Evolutionary conservation across 2,113 vertebrate genomes (phyloP).

Genomic region (Globicephala melas): DNA sequence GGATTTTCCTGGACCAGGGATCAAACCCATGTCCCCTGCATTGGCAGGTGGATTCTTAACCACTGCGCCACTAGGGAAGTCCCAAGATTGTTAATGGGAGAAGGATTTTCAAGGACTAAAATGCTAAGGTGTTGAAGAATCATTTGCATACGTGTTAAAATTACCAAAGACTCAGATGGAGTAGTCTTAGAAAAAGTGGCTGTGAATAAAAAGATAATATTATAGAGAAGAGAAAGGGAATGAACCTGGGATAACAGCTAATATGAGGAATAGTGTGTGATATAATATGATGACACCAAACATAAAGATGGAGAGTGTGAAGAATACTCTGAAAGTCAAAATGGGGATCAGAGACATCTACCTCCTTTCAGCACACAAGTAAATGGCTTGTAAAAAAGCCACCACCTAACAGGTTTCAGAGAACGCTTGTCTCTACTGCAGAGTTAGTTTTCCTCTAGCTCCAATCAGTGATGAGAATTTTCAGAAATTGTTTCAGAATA

Average conservation of each 20-base stretch:
- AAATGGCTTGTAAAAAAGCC: neutral
- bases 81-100: too few relatives aligned
- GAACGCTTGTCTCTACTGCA: neutral
- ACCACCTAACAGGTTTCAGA: neutral
- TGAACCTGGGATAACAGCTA: neutral
- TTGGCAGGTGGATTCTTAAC: too few relatives aligned
- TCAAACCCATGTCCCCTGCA: too few relatives aligned
- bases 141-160: neutral
- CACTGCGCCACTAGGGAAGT: too few relatives aligned
- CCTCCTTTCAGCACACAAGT: neutral
- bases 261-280: neutral
- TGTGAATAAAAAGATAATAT: neutral
- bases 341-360: neutral
- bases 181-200: neutral
- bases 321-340: neutral
- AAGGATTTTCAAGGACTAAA: neutral
- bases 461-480: neutral
- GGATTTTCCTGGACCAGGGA: too few relatives aligned
- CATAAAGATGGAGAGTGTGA: neutral
- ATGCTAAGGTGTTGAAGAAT: neutral
- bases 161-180: neutral
- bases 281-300: neutral
- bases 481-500: neutral
- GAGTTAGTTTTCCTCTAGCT: neutral
- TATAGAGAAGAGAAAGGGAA: neutral